Percentiles rank a stretch among this genome's conserved stretches.
Evolutionary conservation across 2,797 vertebrate species (phyloP).

Genomic region (Chiroxiphia lanceolata): DNA sequence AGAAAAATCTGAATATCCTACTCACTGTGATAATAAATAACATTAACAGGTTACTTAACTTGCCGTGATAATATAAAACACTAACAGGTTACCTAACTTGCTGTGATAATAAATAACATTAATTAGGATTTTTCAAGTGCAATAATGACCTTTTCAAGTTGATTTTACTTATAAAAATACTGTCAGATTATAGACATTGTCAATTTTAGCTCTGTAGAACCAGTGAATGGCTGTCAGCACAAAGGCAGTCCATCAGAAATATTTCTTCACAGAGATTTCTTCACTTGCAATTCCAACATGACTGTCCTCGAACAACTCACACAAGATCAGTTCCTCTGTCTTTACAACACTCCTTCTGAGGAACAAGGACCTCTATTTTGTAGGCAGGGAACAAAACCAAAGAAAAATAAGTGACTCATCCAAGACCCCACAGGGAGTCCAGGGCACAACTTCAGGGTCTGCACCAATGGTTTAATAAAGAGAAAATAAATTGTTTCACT

Average conservation of each 20-base stretch:
- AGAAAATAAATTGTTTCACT: not conserved
- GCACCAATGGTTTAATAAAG: not conserved
- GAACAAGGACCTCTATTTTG: not conserved
- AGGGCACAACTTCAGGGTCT: not conserved
- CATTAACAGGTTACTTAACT: not conserved
- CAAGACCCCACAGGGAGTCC: not conserved
- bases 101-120: rapidly evolving
- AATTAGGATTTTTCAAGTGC: not conserved
- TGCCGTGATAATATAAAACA: rapidly evolving
- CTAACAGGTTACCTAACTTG: not conserved
- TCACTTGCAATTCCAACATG: not conserved
- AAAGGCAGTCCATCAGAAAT: not conserved
- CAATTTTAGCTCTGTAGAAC: not conserved
- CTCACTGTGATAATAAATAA: rapidly evolving
- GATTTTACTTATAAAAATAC: not conserved
- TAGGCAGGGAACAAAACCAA: not conserved
- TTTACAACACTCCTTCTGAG: not conserved
- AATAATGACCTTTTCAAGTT: not conserved
- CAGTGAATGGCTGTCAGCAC: not conserved
- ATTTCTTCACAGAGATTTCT: not conserved
- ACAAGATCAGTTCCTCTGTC: not conserved
- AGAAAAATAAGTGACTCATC: not conserved
- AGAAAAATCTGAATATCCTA: not conserved
- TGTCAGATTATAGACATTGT: not conserved
- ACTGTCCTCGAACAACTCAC: not conserved